phyloP scores from a whole-genome alignment of 1,140 invertebrate genomes.

The Drosophila baimaii region DNA sequence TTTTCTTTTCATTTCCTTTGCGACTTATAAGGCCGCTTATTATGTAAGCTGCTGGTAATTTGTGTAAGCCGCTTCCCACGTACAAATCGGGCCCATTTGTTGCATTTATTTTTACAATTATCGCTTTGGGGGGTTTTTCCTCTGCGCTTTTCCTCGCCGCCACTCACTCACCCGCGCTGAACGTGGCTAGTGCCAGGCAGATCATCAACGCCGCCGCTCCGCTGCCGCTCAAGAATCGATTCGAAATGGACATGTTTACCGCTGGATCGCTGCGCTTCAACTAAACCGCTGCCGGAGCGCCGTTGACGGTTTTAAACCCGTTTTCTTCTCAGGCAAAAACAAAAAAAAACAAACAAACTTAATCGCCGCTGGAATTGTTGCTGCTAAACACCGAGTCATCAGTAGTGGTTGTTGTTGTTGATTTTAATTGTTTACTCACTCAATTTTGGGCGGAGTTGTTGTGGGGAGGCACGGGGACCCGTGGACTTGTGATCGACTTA shows the following conservation, averaged over 20 bases:
- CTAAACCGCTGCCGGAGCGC: slow-evolving; percentile 59
- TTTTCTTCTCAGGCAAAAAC: slow-evolving; percentile 33
- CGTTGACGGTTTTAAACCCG: slow-evolving; percentile 74
- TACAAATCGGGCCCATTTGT: not conserved
- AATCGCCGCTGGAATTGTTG: slow-evolving; percentile 8
- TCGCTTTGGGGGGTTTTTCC: not conserved
- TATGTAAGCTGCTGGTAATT: not conserved
- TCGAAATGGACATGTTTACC: slow-evolving; percentile 61
- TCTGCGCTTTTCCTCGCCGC: not conserved
- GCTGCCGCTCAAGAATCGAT: slow-evolving; percentile 25
- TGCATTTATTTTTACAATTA: not conserved
- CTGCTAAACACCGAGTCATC: slow-evolving; percentile 50
- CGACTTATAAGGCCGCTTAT: not conserved
- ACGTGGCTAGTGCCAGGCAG: slow-evolving; percentile 15
- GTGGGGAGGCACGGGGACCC: too few species aligned
- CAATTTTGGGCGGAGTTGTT: slow-evolving; percentile 15
- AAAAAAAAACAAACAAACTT: slow-evolving; percentile 13
- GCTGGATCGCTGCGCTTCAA: slow-evolving; percentile 52
- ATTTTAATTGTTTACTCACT: slow-evolving; percentile 68
- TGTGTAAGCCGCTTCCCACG: too few species aligned
- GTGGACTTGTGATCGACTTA: not conserved
- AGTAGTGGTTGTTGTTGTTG: slow-evolving; percentile 37
- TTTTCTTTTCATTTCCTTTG: not conserved
- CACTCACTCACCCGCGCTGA: slow-evolving; percentile 56
- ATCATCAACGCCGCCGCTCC: slow-evolving; percentile 15